Base-by-base conservation (phyloP, 1,140 invertebrate species). In the Lepidurus arcticus region DNA sequence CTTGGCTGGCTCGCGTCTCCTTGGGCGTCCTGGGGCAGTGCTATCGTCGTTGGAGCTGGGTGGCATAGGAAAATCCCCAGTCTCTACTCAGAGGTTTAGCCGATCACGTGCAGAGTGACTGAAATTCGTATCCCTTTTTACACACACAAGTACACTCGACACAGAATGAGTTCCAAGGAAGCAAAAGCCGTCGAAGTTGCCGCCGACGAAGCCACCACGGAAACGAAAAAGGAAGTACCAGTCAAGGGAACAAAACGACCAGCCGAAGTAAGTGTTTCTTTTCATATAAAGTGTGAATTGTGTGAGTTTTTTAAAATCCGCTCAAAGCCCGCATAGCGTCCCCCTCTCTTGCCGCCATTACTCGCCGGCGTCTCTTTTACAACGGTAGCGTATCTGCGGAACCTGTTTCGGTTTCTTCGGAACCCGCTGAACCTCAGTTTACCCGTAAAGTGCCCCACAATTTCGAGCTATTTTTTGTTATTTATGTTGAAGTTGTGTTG, bases 91-190 rank as follows among this genome's bases (percentile, higher is more conserved):
- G 53, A 65, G 53, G 53, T 65, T 65, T 65, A 65, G 53, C 53
- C 53, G 53, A 65, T 65, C 53, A 65, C 53, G 53, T 65, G 53
- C 53, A 65, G 34, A 34, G 53, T 74, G 73, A 78, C 11, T 26
- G 42, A 44, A 44, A 43, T 74, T 21, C 73, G 24, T 34, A 42
- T 75, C 78, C 42, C 21, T 16, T 21, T 26, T 44, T 74, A 34
- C 73, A 74, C 44, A 73, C 44, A 78, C 47, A 73, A 5, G 75
- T 44, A 24, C 43, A 73, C 78, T 75, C 16, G 34, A 76, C 42
- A 47, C 44, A 76, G 42, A 76, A 78, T 78, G 78, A 78, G 78
- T 74, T 78, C 78, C 73, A 78, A 78, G 78, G 78, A 78, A 78
- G 73, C 73, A 42, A 78, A 73, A 73, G 73, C 65, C 24, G 34